Base-by-base conservation (phyloP, 2,113 vertebrate species). In the Phylloscopus whistleri region DNA sequence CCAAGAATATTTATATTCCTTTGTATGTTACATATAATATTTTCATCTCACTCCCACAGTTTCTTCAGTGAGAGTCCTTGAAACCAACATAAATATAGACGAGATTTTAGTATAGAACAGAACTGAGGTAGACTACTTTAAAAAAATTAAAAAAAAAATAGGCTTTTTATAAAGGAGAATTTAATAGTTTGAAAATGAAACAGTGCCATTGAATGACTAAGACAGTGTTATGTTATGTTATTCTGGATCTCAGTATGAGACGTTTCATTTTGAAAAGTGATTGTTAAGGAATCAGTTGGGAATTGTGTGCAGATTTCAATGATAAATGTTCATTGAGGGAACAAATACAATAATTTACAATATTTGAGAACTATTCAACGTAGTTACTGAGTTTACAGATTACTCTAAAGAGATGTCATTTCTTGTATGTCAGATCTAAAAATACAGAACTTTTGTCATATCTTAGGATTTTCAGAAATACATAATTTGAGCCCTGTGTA, bases 111-210 rank as follows among this genome's bases (percentile, higher is more conserved):
- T 81, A 30, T 60, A 56, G 69, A 89, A 89, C 52, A 52, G 52
- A 91, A 41, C 23, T 66, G 77, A 85, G 82, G 74, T 83, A 81
- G 48, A 88, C 23, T 90, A 82, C 66, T 90, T 90, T n/a, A n/a
- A n/a, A n/a, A n/a, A n/a, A n/a, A n/a, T n/a, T n/a, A 0, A 52
- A 17, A 35, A 43, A 76, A 44, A 22, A 39, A 77, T 11, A 93
- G 10, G 18, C 35, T 59, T 95, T 90, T 90, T 81, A 17, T 89
- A 89, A 90, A 94, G 31, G 75, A 78, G 81, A 70, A 76, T 84
- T 82, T 83, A 89, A 60, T 90, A 60, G 66, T 79, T 95, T 84
- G 59, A 80, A 94, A 93, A 89, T 90, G 37, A 93, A 96, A 62
- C 4, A 1, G 26, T 80, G 69, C 88, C 87, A 94, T 17, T 69